Conservation (phyloP, 2,797 vertebrate genomes). For the Helicolenus hilgendorfi region DNA sequence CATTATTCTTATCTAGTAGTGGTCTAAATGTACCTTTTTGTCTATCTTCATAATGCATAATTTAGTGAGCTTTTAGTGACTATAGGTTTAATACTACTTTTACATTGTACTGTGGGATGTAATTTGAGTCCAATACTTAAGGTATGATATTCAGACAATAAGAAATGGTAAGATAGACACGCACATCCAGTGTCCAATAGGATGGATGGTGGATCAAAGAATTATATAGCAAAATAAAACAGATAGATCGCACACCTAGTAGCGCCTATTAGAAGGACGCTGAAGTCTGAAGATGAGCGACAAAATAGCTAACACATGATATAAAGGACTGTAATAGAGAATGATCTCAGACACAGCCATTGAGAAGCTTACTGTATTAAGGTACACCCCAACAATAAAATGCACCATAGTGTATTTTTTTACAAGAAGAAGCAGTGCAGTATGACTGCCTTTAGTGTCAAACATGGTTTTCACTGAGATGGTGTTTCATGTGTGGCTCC, state of each 20-base stretch:
- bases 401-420: not conserved
- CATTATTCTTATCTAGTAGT: not conserved
- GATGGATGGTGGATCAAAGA: too few species aligned
- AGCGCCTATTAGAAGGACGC: too few species aligned
- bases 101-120: not conserved
- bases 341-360: not conserved
- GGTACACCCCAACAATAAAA: not conserved
- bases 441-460: not conserved
- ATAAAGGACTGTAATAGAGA: not conserved
- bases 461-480: not conserved
- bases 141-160: not conserved
- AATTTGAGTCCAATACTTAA: not conserved
- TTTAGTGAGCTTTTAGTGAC: not conserved
- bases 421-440: not conserved
- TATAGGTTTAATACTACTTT: not conserved
- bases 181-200: too few species aligned
- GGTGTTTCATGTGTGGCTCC: not conserved
- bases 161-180: too few species aligned
- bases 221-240: too few species aligned
- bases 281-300: too few species aligned
- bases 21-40: not conserved
- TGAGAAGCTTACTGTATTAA: not conserved
- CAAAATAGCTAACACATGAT: not conserved
- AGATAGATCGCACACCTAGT: too few species aligned
- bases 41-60: not conserved